Evolutionary conservation across 2,797 vertebrate genomes (phyloP).

Genomic region (Galagoides demidoff): DNA sequence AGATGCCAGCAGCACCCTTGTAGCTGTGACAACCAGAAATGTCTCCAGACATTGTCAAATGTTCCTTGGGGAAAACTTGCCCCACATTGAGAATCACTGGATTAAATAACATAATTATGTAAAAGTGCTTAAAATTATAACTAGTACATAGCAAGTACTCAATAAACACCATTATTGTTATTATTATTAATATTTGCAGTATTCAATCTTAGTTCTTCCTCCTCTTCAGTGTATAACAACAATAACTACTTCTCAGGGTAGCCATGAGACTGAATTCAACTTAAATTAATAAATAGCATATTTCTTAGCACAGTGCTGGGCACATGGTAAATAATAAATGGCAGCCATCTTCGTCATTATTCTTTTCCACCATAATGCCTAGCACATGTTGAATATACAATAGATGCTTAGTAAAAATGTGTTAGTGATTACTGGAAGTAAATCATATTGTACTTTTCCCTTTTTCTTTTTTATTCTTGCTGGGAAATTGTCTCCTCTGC

Average conservation of each 20-base stretch:
- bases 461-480: slow-evolving; percentile 77
- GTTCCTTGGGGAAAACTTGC: slow-evolving; percentile 21
- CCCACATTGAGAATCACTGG: slow-evolving; percentile 21
- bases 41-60: slow-evolving; percentile 42
- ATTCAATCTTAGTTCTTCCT: slow-evolving; percentile 29
- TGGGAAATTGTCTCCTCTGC: slow-evolving; percentile 80
- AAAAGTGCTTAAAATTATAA: slow-evolving; percentile 47
- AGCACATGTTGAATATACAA: slow-evolving; percentile 64
- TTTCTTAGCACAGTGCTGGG: slow-evolving; percentile 58
- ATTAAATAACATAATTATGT: slow-evolving; percentile 35
- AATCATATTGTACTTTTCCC: slow-evolving; percentile 80
- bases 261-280: slow-evolving; percentile 35
- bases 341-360: slow-evolving; percentile 17
- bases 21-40: slow-evolving; percentile 25
- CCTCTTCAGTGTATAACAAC: slow-evolving; percentile 13
- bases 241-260: slow-evolving; percentile 35
- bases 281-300: slow-evolving; percentile 42
- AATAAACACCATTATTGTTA: not conserved
- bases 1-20: slow-evolving; percentile 60
- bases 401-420: slow-evolving; percentile 77
- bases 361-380: slow-evolving; percentile 25
- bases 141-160: not conserved
- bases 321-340: slow-evolving; percentile 37
- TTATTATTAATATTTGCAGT: slow-evolving; percentile 43
- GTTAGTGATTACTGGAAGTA: slow-evolving; percentile 76